Evolutionary conservation across 2,797 vertebrate genomes (phyloP).

Genomic region (Euphonia xanthogaster): DNA sequence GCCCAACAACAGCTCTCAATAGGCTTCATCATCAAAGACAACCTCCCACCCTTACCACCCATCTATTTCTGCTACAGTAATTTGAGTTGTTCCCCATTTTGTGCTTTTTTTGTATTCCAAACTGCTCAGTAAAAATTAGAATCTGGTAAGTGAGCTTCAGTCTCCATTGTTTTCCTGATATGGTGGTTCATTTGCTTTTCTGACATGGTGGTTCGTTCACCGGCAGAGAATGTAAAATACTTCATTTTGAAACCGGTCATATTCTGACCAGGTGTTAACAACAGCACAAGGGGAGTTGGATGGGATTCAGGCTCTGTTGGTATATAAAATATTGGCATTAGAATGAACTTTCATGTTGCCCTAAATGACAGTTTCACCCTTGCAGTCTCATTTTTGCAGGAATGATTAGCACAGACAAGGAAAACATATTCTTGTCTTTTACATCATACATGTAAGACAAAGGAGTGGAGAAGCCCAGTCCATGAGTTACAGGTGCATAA

Average conservation of each 20-base stretch:
- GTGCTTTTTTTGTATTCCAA: neutral
- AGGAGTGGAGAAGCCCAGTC: neutral
- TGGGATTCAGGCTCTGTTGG: neutral
- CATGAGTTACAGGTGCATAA: neutral
- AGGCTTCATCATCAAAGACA: neutral
- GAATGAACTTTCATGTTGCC: neutral
- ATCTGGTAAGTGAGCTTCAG: neutral
- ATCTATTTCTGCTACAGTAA: neutral
- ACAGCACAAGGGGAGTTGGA: neutral
- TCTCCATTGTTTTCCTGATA: neutral
- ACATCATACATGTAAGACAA: neutral
- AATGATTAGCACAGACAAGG: neutral
- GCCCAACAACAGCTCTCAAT: neutral
- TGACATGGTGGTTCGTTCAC: neutral
- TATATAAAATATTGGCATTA: neutral
- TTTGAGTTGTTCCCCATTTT: neutral
- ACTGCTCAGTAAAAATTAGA: neutral
- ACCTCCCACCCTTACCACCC: neutral
- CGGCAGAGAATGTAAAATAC: neutral
- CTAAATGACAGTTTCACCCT: neutral
- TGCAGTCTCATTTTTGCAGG: neutral
- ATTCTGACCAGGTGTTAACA: slow-evolving; percentile 4
- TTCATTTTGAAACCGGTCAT: neutral
- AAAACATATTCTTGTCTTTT: neutral
- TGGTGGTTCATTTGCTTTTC: neutral